Percentiles rank a stretch among this genome's conserved stretches.
phyloP scores from a whole-genome alignment of 2,113 vertebrate species.

The Aleadryas rufinucha region DNA sequence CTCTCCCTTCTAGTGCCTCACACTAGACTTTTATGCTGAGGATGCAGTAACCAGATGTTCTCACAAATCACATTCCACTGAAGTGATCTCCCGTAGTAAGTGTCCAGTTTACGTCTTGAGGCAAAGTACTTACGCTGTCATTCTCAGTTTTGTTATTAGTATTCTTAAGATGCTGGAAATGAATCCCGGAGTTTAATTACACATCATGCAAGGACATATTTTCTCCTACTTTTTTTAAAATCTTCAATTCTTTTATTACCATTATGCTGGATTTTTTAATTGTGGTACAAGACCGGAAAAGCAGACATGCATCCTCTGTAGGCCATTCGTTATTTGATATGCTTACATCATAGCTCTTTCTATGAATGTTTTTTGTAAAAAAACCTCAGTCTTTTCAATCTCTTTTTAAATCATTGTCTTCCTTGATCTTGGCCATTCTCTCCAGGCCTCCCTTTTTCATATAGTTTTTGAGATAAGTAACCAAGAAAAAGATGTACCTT shows the following conservation, averaged over 20 bases:
- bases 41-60: not conserved
- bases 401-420: not conserved
- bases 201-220: not conserved
- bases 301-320: not conserved
- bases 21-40: not conserved
- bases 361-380: not conserved
- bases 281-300: not conserved
- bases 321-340: not conserved
- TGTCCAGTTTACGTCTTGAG: not conserved
- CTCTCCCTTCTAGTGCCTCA: not conserved
- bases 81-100: not conserved
- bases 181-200: not conserved
- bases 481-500: not conserved
- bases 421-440: not conserved
- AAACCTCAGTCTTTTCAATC: not conserved
- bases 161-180: not conserved
- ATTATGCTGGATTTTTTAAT: not conserved
- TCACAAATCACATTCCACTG: not conserved
- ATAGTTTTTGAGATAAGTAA: not conserved
- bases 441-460: not conserved
- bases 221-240: not conserved
- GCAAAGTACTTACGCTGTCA: not conserved
- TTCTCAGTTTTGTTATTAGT: not conserved
- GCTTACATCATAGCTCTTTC: not conserved
- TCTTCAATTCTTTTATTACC: not conserved